These are phyloP conservation scores for Pseudochaenichthys georgianus DNA, from an alignment of 2,797 vertebrate genomes.

Conservation along the genomic window DNA sequence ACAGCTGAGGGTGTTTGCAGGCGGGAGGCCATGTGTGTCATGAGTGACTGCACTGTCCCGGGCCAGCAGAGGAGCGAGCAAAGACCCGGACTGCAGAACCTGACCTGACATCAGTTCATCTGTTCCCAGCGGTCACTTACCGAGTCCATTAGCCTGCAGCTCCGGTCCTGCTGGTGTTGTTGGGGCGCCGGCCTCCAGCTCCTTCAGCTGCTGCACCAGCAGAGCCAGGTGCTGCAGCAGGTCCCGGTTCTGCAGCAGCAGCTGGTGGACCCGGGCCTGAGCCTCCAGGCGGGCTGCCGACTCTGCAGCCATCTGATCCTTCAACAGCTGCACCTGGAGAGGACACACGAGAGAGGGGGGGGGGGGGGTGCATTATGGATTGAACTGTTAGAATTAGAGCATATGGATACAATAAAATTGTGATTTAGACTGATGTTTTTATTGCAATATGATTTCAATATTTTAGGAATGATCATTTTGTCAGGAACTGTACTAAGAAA, in stretches of 20 bases:
- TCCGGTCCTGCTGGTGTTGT: conserved; percentile 44
- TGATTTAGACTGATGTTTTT: no score
- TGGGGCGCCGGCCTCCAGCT: conserved; percentile 78
- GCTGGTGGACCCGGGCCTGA: conserved; percentile 89
- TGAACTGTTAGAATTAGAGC: neutral
- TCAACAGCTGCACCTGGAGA: conserved; percentile 87
- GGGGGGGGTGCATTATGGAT: neutral
- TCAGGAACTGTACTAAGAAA: no score
- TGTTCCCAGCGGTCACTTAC: conserved; percentile 60
- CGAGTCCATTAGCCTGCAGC: conserved; percentile 54
- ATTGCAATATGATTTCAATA: no score
- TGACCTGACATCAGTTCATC: conserved; percentile 31
- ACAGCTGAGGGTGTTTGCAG: conserved; percentile 17
- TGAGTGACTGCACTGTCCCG: conserved; percentile 14
- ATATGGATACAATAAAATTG: no score
- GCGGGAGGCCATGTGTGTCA: conserved; percentile 24
- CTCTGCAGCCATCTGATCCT: conserved; percentile 89
- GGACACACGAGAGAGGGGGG: neutral
- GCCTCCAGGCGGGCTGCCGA: conserved; percentile 87
- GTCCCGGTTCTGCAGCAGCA: conserved; percentile 90
- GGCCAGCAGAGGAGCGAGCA: conserved; percentile 11
- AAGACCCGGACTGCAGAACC: conserved; percentile 18
- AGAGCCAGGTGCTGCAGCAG: conserved; percentile 89
- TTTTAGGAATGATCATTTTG: no score
- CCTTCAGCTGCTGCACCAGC: conserved; percentile 89